Percentiles rank a stretch among this genome's conserved stretches.
Conservation (phyloP, 2,113 vertebrate species). For the Leptocoma aspasia region DNA sequence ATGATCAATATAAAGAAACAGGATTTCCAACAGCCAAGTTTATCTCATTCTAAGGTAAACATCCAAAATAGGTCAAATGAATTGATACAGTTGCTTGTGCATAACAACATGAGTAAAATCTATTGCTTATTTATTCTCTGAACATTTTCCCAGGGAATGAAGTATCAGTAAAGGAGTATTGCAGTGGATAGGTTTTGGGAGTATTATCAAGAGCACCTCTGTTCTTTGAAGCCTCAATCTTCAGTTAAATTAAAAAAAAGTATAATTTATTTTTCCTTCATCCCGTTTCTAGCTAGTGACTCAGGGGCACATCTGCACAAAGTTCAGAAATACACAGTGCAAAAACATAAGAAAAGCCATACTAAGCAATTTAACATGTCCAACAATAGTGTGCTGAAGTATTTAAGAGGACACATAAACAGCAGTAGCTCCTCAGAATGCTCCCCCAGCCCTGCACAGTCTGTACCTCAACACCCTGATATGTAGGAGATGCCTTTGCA, state of each 20-base stretch:
- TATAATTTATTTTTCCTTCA: background rate
- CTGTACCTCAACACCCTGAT: background rate
- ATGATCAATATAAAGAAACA: background rate
- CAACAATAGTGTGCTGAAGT: background rate
- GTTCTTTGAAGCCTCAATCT: background rate
- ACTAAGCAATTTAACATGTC: background rate
- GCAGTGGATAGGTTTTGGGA: background rate
- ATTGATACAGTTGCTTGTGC: background rate
- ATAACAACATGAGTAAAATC: background rate
- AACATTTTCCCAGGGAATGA: background rate
- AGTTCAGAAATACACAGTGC: background rate
- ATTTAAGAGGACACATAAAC: background rate
- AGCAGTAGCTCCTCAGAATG: background rate
- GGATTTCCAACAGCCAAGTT: background rate
- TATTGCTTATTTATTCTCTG: background rate
- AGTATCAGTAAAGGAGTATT: background rate
- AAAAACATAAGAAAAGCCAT: background rate
- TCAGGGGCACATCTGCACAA: background rate
- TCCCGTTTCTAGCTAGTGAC: background rate
- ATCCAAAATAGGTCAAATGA: background rate
- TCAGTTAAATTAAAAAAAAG: background rate
- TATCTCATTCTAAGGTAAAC: background rate
- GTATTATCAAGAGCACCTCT: background rate
- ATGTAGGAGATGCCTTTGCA: fast-evolving
- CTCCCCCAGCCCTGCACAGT: background rate